These are phyloP conservation scores for Dicyrtomina minuta DNA, from an alignment of 2,888 invertebrate species.

Conservation along the genomic window DNA sequence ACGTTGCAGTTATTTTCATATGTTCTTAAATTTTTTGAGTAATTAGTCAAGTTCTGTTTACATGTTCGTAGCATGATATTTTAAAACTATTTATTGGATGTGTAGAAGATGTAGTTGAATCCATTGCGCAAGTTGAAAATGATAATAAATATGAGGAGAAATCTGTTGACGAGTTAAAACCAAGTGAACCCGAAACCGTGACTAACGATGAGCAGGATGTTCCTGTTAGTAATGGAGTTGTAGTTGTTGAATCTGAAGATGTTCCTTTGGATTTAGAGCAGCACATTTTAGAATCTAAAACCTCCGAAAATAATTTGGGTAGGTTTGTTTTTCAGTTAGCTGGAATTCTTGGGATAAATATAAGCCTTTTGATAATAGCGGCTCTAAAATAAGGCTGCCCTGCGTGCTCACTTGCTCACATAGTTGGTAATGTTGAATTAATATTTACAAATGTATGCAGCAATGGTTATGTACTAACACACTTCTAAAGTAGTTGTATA, in stretches of 20 bases:
- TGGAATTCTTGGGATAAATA: background rate
- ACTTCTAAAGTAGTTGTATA: no score
- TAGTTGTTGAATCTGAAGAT: conserved; percentile 2
- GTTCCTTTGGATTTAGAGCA: conserved; percentile 14
- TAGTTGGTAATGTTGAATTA: no score
- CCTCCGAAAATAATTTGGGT: conserved; percentile 16
- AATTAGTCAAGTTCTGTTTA: conserved; percentile 1
- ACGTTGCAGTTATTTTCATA: background rate
- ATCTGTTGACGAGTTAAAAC: background rate
- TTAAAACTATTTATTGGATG: conserved; percentile 3
- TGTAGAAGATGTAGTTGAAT: conserved; percentile 23
- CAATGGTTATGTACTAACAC: no score
- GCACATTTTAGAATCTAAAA: conserved; percentile 16
- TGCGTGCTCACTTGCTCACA: no score
- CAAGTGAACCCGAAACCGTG: background rate
- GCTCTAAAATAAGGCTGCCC: background rate
- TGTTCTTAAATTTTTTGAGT: background rate
- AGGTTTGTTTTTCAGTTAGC: conserved; percentile 3
- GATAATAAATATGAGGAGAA: conserved; percentile 15
- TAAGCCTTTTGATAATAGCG: background rate
- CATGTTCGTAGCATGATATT: background rate
- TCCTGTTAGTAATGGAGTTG: background rate
- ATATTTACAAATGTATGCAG: no score
- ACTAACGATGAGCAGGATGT: background rate
- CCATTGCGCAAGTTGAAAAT: conserved; percentile 8